Base-by-base conservation (phyloP, 2,113 vertebrate genomes). In the Pygoscelis antarcticus region DNA sequence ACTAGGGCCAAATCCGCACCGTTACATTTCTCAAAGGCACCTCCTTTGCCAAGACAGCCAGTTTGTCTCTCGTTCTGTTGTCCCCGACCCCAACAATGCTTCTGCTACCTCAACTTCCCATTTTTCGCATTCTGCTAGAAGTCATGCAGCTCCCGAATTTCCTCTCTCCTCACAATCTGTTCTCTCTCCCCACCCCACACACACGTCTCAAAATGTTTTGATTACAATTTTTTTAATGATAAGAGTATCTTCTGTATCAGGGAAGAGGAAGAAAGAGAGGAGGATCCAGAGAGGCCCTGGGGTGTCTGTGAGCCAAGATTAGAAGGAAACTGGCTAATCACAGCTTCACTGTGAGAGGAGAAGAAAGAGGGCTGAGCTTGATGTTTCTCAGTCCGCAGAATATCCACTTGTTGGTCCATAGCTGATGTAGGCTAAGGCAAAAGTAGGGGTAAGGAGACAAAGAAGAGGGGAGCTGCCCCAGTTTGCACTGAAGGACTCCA, bases 191-290 rank as follows among this genome's bases (percentile, higher is more conserved):
- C 25, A 36, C 13, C 13, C 25, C 14, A 20, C 32, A 5, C 20
- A 18, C n/a, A 9, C 0, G 1, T 60, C 47, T n/a, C 7, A 0
- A 71, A 78, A 52, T 0, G 0, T 62, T 81, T 57, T 78, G 21
- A 49, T 57, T 40, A n/a, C 2, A 23, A 52, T 42, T 85, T 6
- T 32, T 71, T 64, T 57, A n/a, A n/a, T 26, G 7, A 21, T 46
- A 83, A 42, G 49, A 42, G 10, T 4, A 47, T 36, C 9, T 69
- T 74, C 25, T 36, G 11, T 29, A 47, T 80, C 62, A 75, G 44
- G 83, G 26, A 75, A 34, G 51, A 83, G 29, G 30, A 72, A 51
- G 36, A 46, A 25, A 60, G 16, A 38, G 34, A 71, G 34, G 5
- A 85, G 26, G 20, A 26, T 75, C 55, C 54, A 79, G 49, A 52